These are phyloP conservation scores for Thaleichthys pacificus DNA, from an alignment of 2,797 vertebrate species.

Conservation along the genomic window DNA sequence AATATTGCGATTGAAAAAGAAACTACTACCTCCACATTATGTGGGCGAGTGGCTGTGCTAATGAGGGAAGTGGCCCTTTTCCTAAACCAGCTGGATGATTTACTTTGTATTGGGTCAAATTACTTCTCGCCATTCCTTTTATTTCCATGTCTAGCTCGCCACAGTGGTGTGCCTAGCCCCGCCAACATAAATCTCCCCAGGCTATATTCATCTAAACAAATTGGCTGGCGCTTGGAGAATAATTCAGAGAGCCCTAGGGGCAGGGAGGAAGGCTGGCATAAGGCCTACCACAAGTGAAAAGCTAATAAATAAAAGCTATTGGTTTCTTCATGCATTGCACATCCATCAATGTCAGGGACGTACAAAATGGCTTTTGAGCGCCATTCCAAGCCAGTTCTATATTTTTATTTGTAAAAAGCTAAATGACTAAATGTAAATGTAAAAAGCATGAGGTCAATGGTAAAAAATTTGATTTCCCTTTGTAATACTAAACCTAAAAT, in stretches of 20 bases:
- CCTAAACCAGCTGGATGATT: constrained; percentile 53
- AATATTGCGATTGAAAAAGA: constrained; percentile 19
- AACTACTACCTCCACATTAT: constrained; percentile 9
- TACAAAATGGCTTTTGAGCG: constrained; percentile 25
- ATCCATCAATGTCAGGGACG: constrained; percentile 56
- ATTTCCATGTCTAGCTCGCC: constrained; percentile 35
- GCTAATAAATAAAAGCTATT: constrained; percentile 54
- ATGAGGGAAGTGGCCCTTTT: constrained; percentile 36
- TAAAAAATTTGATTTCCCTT: not conserved
- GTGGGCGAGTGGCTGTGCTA: constrained; percentile 35
- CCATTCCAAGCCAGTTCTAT: constrained; percentile 17
- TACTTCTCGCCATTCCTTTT: constrained; percentile 52
- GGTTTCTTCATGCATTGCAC: constrained; percentile 39
- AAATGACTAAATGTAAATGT: too few species aligned
- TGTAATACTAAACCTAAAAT: not conserved
- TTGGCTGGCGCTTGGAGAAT: constrained; percentile 49
- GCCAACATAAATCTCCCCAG: constrained; percentile 59
- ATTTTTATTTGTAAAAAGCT: constrained; percentile 12
- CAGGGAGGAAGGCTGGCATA: constrained; percentile 34
- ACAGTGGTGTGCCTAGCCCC: constrained; percentile 26
- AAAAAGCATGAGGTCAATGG: not conserved
- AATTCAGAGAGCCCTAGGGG: constrained; percentile 43
- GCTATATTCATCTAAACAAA: constrained; percentile 61
- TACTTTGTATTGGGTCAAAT: constrained; percentile 60
- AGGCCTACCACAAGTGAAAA: constrained; percentile 21